Percentiles rank a stretch among this genome's conserved stretches.
These are phyloP conservation scores for Chionodraco myersi DNA, from an alignment of 2,113 vertebrate genomes.

Conservation along the genomic window DNA sequence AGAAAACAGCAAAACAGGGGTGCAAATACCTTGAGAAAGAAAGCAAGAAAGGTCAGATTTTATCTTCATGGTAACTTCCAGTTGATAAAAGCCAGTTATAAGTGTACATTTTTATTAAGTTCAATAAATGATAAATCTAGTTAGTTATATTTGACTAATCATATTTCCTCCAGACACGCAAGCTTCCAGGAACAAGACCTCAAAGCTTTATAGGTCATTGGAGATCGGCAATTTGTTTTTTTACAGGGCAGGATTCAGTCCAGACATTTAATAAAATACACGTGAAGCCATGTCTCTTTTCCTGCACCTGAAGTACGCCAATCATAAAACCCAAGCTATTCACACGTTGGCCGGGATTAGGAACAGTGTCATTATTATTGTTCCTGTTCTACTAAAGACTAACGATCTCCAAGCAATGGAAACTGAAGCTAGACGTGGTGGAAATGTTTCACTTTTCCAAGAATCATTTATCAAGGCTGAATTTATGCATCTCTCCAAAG, in stretches of 20 bases:
- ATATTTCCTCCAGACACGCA: slow-evolving; percentile 70
- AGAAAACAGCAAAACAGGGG: slow-evolving; percentile 24
- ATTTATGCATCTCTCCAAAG: not conserved
- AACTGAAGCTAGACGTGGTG: slow-evolving; percentile 3
- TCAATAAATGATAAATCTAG: slow-evolving; percentile 23
- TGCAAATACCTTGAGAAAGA: slow-evolving; percentile 24
- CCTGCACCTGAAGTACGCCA: slow-evolving; percentile 55
- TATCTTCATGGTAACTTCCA: slow-evolving; percentile 2
- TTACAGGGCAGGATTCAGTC: slow-evolving; percentile 66
- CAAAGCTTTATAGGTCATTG: slow-evolving; percentile 74
- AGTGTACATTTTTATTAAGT: slow-evolving; percentile 9
- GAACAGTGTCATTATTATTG: slow-evolving; percentile 37
- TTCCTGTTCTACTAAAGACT: slow-evolving; percentile 29
- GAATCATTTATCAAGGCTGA: slow-evolving; percentile 5
- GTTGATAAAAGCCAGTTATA: slow-evolving; percentile 20
- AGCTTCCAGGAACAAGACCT: slow-evolving; percentile 65
- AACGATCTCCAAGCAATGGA: slow-evolving; percentile 28
- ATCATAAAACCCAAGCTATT: slow-evolving; percentile 51
- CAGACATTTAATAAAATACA: slow-evolving; percentile 69
- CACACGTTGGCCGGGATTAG: slow-evolving; percentile 42
- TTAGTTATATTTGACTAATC: slow-evolving; percentile 63
- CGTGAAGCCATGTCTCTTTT: slow-evolving; percentile 44
- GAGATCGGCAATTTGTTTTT: slow-evolving; percentile 74
- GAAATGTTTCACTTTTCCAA: slow-evolving; percentile 15
- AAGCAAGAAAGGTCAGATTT: not conserved